Base-by-base conservation (phyloP, 2,888 invertebrate genomes). In the Cheilosia vernalis region DNA sequence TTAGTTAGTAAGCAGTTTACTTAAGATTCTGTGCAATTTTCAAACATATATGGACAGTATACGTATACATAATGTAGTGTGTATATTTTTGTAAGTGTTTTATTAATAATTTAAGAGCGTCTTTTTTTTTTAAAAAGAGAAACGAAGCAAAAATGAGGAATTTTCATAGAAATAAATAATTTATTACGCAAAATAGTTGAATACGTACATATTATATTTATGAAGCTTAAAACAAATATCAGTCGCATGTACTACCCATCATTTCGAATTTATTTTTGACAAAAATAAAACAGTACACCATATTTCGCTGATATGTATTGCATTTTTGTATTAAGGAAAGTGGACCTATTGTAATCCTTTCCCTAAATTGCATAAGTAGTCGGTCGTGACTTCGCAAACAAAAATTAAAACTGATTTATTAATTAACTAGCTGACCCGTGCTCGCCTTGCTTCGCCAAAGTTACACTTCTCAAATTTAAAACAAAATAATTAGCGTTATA, bases 211-310 rank as follows among this genome's bases (percentile, higher is more conserved):
- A 37, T 17, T 56, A 55, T 30, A 9, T 9, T 19, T 17, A 56
- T 27, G 9, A 17, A 47, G 33, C 4, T 15, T 24, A 51, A 53
- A 15, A 4, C 47, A 64, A 60, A 58, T 56, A 49, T 42, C 19
- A 58, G 58, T n/a, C 49, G 30, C 13, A 47, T 61, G 44, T 21
- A 17, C 10, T 66, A 76, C 66, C 60, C 51, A 67, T 60, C 66
- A 42, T 67, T 60, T 67, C 76, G 67, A 76, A 76, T 76, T 76
- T 76, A 76, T 76, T 76, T 76, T 67, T 67, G 60, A 76, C 42
- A 58, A 60, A 58, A 67, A 74, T 74, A 74, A 74, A 74, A 13
- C 13, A 37, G 13, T 37, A 37, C 37, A 13, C 13, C 7, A 19
- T 56, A 60, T 60, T 67, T 47, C 44, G 67, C 60, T 67, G 66